Conservation (phyloP, 2,113 vertebrate genomes). For the Mellivora capensis region DNA sequence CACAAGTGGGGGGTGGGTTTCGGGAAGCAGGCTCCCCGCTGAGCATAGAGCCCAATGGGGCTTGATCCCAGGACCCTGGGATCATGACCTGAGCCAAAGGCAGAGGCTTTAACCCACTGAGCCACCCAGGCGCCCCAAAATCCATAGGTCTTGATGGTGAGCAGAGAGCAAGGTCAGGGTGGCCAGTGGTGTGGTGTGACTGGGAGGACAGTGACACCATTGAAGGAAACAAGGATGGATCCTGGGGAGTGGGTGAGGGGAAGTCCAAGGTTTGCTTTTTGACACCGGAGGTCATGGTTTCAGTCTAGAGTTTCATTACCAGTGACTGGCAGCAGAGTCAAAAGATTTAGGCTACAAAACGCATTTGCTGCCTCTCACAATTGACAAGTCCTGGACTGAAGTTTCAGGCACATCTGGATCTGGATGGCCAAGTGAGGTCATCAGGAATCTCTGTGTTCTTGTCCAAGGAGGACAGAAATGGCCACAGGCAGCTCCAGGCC, state of each 20-base stretch:
- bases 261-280: not conserved
- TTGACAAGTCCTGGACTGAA: not conserved
- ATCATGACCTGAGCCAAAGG: too few species aligned
- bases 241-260: not conserved
- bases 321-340: not conserved
- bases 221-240: not conserved
- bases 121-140: too few species aligned
- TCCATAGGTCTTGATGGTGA: not conserved
- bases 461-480: not conserved
- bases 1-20: too few species aligned
- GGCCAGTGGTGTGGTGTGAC: not conserved
- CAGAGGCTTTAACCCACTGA: too few species aligned
- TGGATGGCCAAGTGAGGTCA: not conserved
- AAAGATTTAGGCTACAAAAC: not conserved
- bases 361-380: not conserved
- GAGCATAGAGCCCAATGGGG: too few species aligned
- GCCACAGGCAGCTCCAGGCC: not conserved
- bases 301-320: not conserved
- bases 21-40: too few species aligned
- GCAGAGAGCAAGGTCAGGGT: not conserved
- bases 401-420: not conserved
- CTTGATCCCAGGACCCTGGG: too few species aligned
- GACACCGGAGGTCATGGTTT: not conserved
- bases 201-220: not conserved
- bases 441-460: not conserved